Evolutionary conservation across 2,888 invertebrate genomes (phyloP), one percentile per base, ranked within the genome.

Genomic region (Stegophylla sp.): DNA sequence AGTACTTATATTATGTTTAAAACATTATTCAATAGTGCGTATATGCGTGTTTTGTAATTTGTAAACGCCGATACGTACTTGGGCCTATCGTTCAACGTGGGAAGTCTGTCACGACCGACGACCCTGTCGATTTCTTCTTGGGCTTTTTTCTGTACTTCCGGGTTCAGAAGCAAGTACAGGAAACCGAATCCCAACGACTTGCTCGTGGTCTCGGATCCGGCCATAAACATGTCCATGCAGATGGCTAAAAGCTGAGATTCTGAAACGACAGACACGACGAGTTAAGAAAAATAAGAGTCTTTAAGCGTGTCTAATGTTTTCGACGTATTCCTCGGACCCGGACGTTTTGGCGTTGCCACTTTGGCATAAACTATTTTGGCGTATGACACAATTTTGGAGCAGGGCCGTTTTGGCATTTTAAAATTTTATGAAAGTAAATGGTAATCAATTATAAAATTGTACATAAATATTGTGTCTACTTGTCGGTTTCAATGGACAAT

Each of bases 201-300:
- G 74, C 91, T 92, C 0, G 94, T 94, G 0, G 95, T 95, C 87
- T 95, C 95, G 0, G 94, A 93, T 0, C 94, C 95, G 28, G 94
- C 95, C 89, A 94, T 91, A 84, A 95, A 95, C 89, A 95, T 90
- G 84, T 95, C 95, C 89, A 94, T 88, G 84, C 94, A 94, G 84
- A 93, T 91, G 0, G 94, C 93, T 81, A 94, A 86, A 74, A 95
- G 86, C 84, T 94, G 94, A 12, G 90, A 90, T 85, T 95, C 94
- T 67, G 51, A 17, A 79, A 79, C 90, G 88, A 56, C 74, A 43
- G 51, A 26, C 7, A 41, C 17, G 20, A 53, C 28, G 51, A 17
- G 34, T 53, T 1, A 26, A 59, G 23, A 26, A 20, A 34, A 53
- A 5, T 34, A 34, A 7, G 34, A 34, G n/a, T n/a, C n/a, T n/a